Evolutionary conservation across 2,888 invertebrate species (phyloP).

Genomic region (Aelia acuminata): DNA sequence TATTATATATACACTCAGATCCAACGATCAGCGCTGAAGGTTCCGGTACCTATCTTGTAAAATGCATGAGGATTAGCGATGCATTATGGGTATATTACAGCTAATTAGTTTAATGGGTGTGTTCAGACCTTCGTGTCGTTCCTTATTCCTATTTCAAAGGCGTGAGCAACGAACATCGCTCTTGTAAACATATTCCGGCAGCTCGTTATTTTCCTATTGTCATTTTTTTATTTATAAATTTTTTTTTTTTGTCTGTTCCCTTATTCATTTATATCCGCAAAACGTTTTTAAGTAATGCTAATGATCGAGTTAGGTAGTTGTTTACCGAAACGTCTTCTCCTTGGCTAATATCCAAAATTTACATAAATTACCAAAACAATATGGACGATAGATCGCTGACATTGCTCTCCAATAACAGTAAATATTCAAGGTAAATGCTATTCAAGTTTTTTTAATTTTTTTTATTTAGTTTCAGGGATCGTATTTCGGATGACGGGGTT

Average conservation of each 20-base stretch:
- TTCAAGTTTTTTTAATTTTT: no score
- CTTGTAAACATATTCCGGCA: neutral
- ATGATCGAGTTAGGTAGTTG: neutral
- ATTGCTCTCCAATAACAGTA: neutral
- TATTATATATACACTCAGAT: no score
- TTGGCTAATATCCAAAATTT: neutral
- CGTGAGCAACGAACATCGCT: neutral
- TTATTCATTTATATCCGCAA: neutral
- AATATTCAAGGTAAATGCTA: no score
- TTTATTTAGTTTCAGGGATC: no score
- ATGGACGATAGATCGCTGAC: neutral
- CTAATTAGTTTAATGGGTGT: neutral
- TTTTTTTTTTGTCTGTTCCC: neutral
- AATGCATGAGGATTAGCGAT: neutral
- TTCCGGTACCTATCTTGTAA: neutral
- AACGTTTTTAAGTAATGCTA: neutral
- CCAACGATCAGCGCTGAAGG: neutral
- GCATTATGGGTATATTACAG: neutral
- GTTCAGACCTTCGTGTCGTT: neutral
- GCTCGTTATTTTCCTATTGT: neutral
- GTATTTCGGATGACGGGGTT: no score
- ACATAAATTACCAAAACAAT: neutral
- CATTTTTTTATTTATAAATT: constrained; percentile 2
- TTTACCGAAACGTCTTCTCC: neutral
- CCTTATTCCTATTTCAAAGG: neutral